A percentile compares a stretch with the other conserved stretches of the same genome.
phyloP scores from a whole-genome alignment of 2,113 vertebrate genomes.

The Peromyscus polionotus region DNA sequence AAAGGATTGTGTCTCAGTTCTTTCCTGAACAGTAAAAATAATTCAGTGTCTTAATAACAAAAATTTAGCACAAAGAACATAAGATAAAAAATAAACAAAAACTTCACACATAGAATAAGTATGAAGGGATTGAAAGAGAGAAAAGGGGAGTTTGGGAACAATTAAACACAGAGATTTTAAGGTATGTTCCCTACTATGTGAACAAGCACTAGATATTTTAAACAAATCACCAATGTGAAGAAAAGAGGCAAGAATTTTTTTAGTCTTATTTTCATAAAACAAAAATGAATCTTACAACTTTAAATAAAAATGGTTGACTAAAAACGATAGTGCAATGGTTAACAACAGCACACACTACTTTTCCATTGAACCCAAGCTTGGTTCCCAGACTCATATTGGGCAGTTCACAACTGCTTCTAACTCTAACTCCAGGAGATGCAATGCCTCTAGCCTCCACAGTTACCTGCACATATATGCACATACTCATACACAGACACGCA shows the following conservation, averaged over 20 bases:
- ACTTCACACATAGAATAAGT: background rate
- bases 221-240: slow-evolving; percentile 29
- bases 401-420: background rate
- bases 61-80: slow-evolving; percentile 32
- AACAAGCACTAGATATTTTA: background rate
- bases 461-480: background rate
- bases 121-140: background rate
- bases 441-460: background rate
- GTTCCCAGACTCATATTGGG: background rate
- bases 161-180: slow-evolving; percentile 16
- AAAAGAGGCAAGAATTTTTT: background rate
- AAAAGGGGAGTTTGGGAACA: background rate
- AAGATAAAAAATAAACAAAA: background rate
- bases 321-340: background rate
- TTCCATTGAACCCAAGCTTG: background rate
- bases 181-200: background rate
- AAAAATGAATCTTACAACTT: background rate
- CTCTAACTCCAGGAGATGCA: background rate
- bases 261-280: slow-evolving; percentile 2
- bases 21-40: background rate
- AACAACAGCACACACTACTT: background rate
- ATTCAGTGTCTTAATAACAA: slow-evolving; percentile 48
- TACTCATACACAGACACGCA: background rate
- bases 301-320: slow-evolving; percentile 31
- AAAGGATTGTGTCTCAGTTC: slow-evolving; percentile 43